Evolutionary conservation across 2,113 vertebrate genomes (phyloP).

Genomic region (Caracal caracal): DNA sequence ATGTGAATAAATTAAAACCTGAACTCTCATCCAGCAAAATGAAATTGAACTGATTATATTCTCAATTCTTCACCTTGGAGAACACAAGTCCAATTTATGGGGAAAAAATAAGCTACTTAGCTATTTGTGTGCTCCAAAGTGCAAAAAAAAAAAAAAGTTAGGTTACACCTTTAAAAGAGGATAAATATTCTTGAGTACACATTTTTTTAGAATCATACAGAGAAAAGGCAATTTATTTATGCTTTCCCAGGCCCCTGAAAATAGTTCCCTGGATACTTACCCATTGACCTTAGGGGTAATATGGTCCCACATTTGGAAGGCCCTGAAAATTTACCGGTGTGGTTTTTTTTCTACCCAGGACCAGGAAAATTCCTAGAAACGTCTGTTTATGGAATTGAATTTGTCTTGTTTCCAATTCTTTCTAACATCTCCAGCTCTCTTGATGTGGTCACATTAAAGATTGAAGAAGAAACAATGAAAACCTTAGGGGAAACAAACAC

Average conservation of each 20-base stretch:
- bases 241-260: not conserved
- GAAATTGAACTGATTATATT: constrained; percentile 4
- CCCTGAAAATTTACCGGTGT: not conserved
- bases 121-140: not conserved
- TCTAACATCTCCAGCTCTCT: constrained; percentile 31
- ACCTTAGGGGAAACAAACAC: constrained; percentile 29
- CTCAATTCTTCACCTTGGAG: constrained; percentile 12
- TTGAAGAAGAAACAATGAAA: constrained; percentile 38
- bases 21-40: not conserved
- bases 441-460: constrained; percentile 68
- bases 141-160: not conserved
- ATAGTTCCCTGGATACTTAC: not conserved
- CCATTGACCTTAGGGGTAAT: not conserved
- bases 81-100: not conserved
- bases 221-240: constrained; percentile 15
- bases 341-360: not conserved
- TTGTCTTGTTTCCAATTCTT: constrained; percentile 59
- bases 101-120: not conserved
- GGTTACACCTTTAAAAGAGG: not conserved
- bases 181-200: not conserved
- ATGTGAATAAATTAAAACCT: constrained; percentile 26
- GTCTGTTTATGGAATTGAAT: constrained; percentile 35
- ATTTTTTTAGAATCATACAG: not conserved
- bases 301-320: not conserved
- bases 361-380: constrained; percentile 46